Base-by-base conservation (phyloP, 1,140 invertebrate species). In the Pseudoatta argentina region DNA sequence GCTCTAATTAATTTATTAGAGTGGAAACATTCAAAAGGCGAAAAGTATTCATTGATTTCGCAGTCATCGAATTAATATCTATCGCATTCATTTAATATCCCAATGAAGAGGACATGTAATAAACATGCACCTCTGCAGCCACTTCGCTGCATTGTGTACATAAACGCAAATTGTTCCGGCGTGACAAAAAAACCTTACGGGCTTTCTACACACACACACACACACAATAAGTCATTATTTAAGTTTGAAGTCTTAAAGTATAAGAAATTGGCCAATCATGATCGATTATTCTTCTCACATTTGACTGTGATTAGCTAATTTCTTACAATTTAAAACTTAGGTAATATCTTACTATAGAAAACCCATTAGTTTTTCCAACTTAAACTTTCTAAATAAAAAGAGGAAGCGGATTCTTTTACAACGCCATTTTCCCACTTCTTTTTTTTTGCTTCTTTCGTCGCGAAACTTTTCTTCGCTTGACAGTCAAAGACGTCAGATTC, bases 31-130 rank as follows among this genome's bases (percentile, higher is more conserved):
- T 53, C 61, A 27, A 69, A 79, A 79, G 77, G 48, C 12, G 64
- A 69, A 48, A 79, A 69, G 64, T 53, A 69, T 67, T 78, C 48
- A 69, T 79, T 79, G 39, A 79, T 69, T 53, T 2, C 16, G 16
- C 63, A 69, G 27, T 69, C 34, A 67, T 77, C 73, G 73, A 76
- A 77, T 77, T 66, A 81, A 55, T 71, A 81, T 71, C 48, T 81
- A 71, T 71, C n/a, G 77, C 64, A 39, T 67, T 69, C 39, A 53
- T 81, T 81, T 81, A 21, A 81, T 55, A 81, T 71, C 27, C 34
- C 66, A 21, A 27, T 57, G 12, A 81, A 71, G 78, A 81, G 59
- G 55, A 48, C 53, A 57, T 10, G 53, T 48, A 18, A 81, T 44
- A 81, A 71, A 81, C 55, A 44, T 71, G 16, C 21, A 10, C 3